Percentiles rank a stretch among this genome's conserved stretches.
These are phyloP conservation scores for Hypocryptadius cinnamomeus DNA, from an alignment of 2,113 vertebrate genomes.

Conservation along the genomic window DNA sequence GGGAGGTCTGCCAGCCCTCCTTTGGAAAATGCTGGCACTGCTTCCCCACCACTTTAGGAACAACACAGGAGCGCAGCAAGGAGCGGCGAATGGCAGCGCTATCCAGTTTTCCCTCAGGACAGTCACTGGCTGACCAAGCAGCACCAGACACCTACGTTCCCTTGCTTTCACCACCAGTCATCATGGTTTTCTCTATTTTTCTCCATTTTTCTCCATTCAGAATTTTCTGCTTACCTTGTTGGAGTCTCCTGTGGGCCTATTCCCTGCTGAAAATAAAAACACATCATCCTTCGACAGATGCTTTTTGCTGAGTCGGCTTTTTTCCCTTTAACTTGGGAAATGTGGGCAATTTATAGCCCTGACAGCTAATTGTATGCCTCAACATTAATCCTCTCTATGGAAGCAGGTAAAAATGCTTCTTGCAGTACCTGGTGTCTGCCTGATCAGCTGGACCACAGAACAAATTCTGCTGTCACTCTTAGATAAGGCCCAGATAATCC, in stretches of 20 bases:
- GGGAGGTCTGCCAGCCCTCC: not conserved
- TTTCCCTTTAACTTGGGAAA: not conserved
- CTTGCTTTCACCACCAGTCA: not conserved
- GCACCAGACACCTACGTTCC: not conserved
- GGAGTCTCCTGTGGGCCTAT: not conserved
- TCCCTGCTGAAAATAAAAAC: not conserved
- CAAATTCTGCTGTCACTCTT: not conserved
- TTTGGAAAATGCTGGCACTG: fast-evolving
- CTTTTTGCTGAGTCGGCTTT: not conserved
- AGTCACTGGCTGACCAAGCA: not conserved
- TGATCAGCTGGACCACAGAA: not conserved
- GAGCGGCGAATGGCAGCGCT: not conserved
- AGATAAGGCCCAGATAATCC: not conserved
- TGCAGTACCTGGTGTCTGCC: not conserved
- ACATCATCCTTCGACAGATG: not conserved
- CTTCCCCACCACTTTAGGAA: not conserved
- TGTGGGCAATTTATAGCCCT: not conserved
- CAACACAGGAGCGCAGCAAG: fast-evolving
- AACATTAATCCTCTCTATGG: not conserved
- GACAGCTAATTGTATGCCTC: not conserved
- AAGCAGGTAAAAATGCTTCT: not conserved
- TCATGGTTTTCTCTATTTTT: not conserved
- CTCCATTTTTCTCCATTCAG: not conserved
- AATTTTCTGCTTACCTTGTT: not conserved
- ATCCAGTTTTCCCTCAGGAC: not conserved